A percentile compares a stretch with the other conserved stretches of the same genome.
These are phyloP conservation scores for Acrocephalus scirpaceus DNA, from an alignment of 2,797 vertebrate species.

Conservation along the genomic window DNA sequence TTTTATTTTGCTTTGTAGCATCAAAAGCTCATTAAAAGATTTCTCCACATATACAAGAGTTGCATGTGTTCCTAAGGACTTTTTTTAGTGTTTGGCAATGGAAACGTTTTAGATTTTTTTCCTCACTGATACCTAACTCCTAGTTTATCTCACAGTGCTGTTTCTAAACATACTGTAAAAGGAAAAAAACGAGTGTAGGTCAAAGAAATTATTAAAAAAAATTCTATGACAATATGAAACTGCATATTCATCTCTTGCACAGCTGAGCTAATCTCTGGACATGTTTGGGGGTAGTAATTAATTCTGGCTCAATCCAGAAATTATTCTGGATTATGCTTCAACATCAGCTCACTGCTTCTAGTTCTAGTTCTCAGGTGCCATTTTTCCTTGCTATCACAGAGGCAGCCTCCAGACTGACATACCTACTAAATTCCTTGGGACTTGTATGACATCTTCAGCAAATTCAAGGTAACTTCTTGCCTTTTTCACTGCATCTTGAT, in stretches of 20 bases:
- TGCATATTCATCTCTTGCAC: not conserved
- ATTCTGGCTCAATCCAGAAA: not conserved
- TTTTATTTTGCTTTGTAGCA: not conserved
- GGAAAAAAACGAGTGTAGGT: not conserved
- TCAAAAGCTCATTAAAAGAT: not conserved
- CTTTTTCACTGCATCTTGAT: slow-evolving; percentile 95
- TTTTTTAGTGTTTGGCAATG: not conserved
- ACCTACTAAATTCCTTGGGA: slow-evolving; percentile 98
- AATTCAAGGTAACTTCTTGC: slow-evolving; percentile 97
- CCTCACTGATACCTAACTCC: not conserved
- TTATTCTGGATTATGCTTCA: not conserved
- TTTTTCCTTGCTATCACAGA: not conserved
- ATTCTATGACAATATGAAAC: not conserved
- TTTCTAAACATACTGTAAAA: not conserved
- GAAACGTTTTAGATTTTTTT: not conserved
- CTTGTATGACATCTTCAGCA: slow-evolving; percentile 97
- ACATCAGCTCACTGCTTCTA: not conserved
- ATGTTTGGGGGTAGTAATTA: not conserved
- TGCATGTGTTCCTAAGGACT: not conserved
- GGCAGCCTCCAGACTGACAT: slow-evolving; percentile 48
- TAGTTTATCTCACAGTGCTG: not conserved
- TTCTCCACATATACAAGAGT: not conserved
- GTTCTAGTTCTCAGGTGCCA: not conserved
- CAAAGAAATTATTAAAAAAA: not conserved
- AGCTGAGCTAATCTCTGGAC: not conserved